These are phyloP conservation scores for Trichogramma evanescens DNA, from an alignment of 2,888 invertebrate species.

Conservation along the genomic window DNA sequence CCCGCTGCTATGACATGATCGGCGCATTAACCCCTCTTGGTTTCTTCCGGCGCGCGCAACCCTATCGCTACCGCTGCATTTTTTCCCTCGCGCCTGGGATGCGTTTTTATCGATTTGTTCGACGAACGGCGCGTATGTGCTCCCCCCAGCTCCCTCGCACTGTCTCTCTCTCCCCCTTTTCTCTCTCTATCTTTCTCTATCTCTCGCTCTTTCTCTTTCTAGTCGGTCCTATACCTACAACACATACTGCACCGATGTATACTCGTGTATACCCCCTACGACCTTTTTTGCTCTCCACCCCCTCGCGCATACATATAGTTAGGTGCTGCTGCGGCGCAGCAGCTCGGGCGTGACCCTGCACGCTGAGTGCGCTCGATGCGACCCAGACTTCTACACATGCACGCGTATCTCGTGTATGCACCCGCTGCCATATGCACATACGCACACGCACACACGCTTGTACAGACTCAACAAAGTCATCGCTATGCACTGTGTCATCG, in stretches of 20 bases:
- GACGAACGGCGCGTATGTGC: constrained; percentile 32
- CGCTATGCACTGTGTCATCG: constrained; percentile 13
- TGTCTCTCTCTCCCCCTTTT: no score
- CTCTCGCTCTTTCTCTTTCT: no score
- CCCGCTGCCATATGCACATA: neutral
- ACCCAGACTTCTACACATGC: neutral
- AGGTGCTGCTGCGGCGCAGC: constrained; percentile 25
- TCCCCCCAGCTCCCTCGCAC: neutral
- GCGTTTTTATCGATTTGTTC: constrained; percentile 49
- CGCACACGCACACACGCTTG: neutral
- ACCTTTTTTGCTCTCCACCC: constrained; percentile 6
- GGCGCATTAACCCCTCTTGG: constrained; percentile 44
- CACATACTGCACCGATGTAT: constrained; percentile 21
- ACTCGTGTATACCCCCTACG: constrained; percentile 26
- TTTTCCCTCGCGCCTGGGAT: constrained; percentile 45
- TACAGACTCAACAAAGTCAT: neutral
- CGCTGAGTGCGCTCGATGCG: neutral
- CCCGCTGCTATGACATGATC: constrained; percentile 45
- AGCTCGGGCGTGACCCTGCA: constrained; percentile 40
- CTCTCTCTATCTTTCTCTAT: no score
- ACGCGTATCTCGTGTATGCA: neutral
- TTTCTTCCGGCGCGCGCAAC: constrained; percentile 25
- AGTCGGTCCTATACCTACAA: no score
- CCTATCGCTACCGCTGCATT: constrained; percentile 23
- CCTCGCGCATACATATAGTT: constrained; percentile 20